Percentiles rank a stretch among this genome's conserved stretches.
phyloP scores from a whole-genome alignment of 1,140 invertebrate species.

The Hyposmocoma kahamanoa region DNA sequence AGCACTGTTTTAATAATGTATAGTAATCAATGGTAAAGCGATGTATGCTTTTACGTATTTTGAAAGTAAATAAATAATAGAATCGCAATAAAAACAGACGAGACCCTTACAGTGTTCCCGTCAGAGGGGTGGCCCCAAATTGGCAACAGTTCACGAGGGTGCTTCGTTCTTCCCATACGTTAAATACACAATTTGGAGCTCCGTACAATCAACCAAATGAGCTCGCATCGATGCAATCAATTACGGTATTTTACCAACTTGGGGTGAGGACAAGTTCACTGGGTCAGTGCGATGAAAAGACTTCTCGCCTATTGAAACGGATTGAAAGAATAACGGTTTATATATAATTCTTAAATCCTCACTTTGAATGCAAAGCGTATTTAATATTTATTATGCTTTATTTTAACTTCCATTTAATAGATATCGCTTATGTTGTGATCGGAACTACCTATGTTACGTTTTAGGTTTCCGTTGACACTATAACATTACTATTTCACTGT shows the following conservation, averaged over 20 bases:
- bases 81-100: slow-evolving; percentile 49
- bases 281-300: slow-evolving; percentile 33
- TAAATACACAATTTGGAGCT: slow-evolving; percentile 65
- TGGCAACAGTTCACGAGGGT: slow-evolving; percentile 63
- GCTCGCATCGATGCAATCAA: slow-evolving; percentile 63
- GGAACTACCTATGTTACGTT: no score
- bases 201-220: slow-evolving; percentile 68
- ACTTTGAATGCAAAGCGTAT: no score
- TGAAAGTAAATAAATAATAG: slow-evolving; percentile 37
- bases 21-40: no score
- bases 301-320: background rate
- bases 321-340: background rate
- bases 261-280: slow-evolving; percentile 37
- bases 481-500: no score
- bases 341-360: background rate
- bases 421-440: no score
- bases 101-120: no score
- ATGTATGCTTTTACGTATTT: slow-evolving; percentile 14
- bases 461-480: no score
- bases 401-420: no score
- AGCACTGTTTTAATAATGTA: no score
- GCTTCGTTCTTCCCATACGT: slow-evolving; percentile 47
- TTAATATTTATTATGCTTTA: no score
- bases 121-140: slow-evolving; percentile 48
- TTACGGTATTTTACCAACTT: slow-evolving; percentile 51